Conservation (phyloP, 2,888 invertebrate species). For the Noctuana brunneofusca region DNA sequence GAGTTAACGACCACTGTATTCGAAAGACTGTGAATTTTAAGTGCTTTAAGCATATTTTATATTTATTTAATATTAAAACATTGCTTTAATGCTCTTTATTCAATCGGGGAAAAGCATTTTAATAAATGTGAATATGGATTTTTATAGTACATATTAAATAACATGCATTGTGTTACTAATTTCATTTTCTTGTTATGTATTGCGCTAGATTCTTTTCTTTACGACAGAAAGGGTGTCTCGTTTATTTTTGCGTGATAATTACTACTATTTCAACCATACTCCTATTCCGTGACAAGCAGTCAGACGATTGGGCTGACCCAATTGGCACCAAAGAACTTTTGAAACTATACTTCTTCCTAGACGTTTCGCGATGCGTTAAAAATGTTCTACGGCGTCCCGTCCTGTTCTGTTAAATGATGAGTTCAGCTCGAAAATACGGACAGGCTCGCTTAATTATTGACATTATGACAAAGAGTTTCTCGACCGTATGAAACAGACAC, state of each 20-base stretch:
- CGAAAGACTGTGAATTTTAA: background rate
- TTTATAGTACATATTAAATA: too few species aligned
- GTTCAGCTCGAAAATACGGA: background rate
- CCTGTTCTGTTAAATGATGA: background rate
- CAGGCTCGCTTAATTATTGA: constrained; percentile 17
- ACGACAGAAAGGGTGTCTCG: background rate
- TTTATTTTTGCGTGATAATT: constrained; percentile 35
- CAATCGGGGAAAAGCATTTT: background rate
- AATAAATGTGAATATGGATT: background rate
- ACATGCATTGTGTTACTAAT: too few species aligned
- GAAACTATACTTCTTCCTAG: constrained; percentile 55
- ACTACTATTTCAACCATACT: constrained; percentile 50
- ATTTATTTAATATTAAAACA: constrained; percentile 1
- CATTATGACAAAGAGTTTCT: constrained; percentile 19
- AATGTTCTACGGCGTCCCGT: background rate
- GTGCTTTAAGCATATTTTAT: background rate
- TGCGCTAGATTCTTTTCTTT: constrained; percentile 3
- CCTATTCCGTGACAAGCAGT: constrained; percentile 53
- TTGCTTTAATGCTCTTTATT: background rate
- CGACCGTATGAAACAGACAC: constrained; percentile 25
- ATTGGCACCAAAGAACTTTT: constrained; percentile 66
- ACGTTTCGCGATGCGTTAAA: constrained; percentile 37
- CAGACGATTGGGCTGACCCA: constrained; percentile 70
- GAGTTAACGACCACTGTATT: background rate
- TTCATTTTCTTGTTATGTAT: too few species aligned